A percentile compares a stretch with the other conserved stretches of the same genome.
Evolutionary conservation across 2,113 vertebrate genomes (phyloP).

Genomic region (Forbesichthys papilliferus): DNA sequence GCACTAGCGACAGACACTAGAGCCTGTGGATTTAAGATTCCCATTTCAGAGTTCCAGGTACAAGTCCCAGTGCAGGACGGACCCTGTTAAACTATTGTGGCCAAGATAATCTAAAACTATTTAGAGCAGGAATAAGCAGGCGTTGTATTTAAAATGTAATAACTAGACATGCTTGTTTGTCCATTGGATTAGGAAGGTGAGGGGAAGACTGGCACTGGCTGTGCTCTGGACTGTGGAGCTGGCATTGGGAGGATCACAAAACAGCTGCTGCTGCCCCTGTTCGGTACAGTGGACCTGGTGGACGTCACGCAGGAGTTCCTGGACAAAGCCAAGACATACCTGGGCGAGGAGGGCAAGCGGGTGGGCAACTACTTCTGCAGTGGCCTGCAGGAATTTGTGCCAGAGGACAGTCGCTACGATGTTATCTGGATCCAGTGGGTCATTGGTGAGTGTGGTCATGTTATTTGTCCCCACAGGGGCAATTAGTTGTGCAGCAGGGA

Average conservation of each 20-base stretch:
- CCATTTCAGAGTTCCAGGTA: too few relatives aligned
- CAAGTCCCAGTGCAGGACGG: too few relatives aligned
- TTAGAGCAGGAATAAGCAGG: too few relatives aligned
- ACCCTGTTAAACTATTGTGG: too few relatives aligned
- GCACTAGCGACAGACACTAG: too few relatives aligned
- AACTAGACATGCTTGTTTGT: too few relatives aligned
- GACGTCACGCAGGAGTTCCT: slow-evolving; percentile 93
- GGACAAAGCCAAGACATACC: slow-evolving; percentile 86
- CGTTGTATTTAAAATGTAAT: too few relatives aligned
- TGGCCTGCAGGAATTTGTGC: slow-evolving; percentile 91
- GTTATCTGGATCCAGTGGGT: slow-evolving; percentile 99
- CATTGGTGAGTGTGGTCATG: slow-evolving; percentile 82
- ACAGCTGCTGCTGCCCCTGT: slow-evolving; percentile 89
- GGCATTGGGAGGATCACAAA: slow-evolving; percentile 96
- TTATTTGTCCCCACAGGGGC: too few relatives aligned
- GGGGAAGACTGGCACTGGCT: slow-evolving; percentile 78
- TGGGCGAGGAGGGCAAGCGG: slow-evolving; percentile 86
- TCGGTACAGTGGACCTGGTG: slow-evolving; percentile 90
- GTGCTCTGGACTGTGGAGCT: slow-evolving; percentile 92
- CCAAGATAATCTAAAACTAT: too few relatives aligned
- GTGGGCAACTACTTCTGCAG: slow-evolving; percentile 91
- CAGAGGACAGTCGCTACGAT: slow-evolving; percentile 84
- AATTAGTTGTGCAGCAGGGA: background rate
- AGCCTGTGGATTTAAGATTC: too few relatives aligned
- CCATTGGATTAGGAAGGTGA: slow-evolving; percentile 79